phyloP scores from a whole-genome alignment of 2,888 invertebrate species.

The Zhengitettix transpicula region DNA sequence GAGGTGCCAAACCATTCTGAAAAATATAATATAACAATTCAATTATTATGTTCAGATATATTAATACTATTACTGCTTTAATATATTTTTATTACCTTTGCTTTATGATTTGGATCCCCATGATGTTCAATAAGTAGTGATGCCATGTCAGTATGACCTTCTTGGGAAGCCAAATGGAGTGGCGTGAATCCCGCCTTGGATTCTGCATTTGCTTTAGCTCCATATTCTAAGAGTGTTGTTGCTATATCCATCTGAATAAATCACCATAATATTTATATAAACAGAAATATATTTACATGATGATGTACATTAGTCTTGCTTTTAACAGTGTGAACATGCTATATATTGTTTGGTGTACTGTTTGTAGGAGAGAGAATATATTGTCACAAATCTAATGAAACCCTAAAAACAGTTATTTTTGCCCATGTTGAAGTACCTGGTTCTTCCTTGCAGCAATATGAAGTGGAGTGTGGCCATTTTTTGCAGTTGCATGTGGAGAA shows the following conservation, averaged over 20 bases:
- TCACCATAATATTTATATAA: no score
- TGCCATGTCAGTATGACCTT: conserved; percentile 90
- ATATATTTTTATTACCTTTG: conserved; percentile 41
- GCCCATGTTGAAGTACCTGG: conserved; percentile 36
- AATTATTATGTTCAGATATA: not conserved
- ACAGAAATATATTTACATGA: no score
- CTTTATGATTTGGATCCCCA: conserved; percentile 67
- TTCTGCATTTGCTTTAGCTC: conserved; percentile 81
- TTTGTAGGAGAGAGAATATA: no score
- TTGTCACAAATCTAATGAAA: no score
- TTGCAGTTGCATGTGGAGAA: conserved; percentile 82
- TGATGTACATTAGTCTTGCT: no score
- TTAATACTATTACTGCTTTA: not conserved
- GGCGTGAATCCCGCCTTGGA: conserved; percentile 93
- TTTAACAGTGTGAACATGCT: no score
- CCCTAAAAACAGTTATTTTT: not conserved
- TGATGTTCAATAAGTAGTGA: conserved; percentile 80
- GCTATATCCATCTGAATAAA: conserved; percentile 70
- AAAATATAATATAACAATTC: conserved; percentile 12
- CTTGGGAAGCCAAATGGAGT: conserved; percentile 84
- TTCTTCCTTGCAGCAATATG: conserved; percentile 98
- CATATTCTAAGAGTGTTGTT: conserved; percentile 80
- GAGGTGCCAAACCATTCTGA: conserved; percentile 76
- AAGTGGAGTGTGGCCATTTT: conserved; percentile 94
- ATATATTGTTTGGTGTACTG: no score